Evolutionary conservation across 2,113 vertebrate genomes (phyloP).

Genomic region (Naja naja): DNA sequence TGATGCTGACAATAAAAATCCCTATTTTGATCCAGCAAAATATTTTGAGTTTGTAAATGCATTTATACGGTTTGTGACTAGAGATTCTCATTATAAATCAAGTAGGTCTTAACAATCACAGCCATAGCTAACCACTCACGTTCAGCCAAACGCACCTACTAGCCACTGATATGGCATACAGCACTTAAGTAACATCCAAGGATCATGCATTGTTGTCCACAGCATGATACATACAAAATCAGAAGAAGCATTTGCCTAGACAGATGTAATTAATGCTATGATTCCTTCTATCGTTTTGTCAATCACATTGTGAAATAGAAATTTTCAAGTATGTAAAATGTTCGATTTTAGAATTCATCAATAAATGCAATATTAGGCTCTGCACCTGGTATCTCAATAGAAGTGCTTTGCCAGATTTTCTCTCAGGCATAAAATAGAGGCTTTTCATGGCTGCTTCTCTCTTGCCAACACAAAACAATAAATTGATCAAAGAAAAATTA

Average conservation of each 20-base stretch:
- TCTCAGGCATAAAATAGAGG: conserved; percentile 41
- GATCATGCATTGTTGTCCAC: background rate
- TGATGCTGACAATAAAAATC: too few species aligned
- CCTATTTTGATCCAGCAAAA: background rate
- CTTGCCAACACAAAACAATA: conserved; percentile 42
- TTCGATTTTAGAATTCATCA: background rate
- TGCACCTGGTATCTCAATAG: background rate
- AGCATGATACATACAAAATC: background rate
- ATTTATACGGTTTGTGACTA: background rate
- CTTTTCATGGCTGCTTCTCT: conserved; percentile 17
- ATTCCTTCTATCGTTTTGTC: background rate
- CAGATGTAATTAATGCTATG: background rate
- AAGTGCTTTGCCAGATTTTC: background rate
- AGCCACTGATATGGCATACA: background rate
- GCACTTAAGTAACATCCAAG: background rate
- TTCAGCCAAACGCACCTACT: background rate
- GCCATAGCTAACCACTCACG: background rate
- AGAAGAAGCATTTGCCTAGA: background rate
- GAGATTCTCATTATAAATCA: background rate
- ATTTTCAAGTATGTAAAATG: background rate
- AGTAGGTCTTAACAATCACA: background rate
- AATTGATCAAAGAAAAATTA: conserved; percentile 34
- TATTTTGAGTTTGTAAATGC: background rate
- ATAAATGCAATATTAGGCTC: background rate
- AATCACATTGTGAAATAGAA: background rate